Conservation (phyloP, 2,888 invertebrate genomes). For the Acanthosepion esculentum region DNA sequence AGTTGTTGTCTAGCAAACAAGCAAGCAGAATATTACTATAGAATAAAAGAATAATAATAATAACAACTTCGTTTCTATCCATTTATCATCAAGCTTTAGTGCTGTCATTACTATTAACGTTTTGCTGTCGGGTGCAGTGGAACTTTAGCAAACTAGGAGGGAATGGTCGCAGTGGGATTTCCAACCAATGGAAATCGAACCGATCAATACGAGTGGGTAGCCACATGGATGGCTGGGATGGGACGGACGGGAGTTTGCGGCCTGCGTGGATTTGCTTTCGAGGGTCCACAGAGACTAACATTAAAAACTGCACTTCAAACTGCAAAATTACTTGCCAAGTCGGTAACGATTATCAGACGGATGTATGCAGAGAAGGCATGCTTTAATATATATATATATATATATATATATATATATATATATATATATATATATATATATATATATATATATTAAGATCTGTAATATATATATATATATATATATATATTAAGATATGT, state of each 20-base stretch:
- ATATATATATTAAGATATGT: not conserved
- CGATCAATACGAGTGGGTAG: not conserved
- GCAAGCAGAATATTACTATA: no score
- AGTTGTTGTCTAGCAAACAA: no score
- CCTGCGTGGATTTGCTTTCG: not conserved
- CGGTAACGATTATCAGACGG: not conserved
- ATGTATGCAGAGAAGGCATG: not conserved
- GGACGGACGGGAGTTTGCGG: not conserved
- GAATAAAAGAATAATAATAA: no score
- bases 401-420: not conserved
- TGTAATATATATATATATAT: not conserved
- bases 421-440: conserved; percentile 33
- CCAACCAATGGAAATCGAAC: not conserved
- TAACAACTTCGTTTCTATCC: no score
- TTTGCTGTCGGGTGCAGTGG: not conserved
- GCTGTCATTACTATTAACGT: not conserved
- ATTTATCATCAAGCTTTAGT: no score
- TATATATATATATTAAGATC: not conserved
- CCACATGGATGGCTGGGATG: not conserved
- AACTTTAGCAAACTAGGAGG: not conserved
- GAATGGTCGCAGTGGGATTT: no score
- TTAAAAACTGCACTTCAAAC: not conserved
- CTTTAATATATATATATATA: not conserved
- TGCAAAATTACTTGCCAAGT: not conserved
- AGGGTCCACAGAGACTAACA: not conserved